phyloP scores from a whole-genome alignment of 1,140 invertebrate species.

The Drosophila cardini region DNA sequence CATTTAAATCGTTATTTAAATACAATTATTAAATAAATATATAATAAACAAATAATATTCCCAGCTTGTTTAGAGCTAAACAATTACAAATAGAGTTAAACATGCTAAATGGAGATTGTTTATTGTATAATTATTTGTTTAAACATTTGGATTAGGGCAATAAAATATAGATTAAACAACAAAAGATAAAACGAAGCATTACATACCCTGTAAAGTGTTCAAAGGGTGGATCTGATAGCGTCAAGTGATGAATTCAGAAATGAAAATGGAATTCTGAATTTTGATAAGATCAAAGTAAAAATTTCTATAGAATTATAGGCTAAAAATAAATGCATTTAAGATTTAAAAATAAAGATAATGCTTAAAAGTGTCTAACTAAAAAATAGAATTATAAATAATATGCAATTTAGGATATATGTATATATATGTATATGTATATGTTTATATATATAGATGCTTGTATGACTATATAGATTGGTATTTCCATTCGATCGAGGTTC shows the following conservation, averaged over 20 bases:
- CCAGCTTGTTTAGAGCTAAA: too few species aligned
- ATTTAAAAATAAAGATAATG: not conserved
- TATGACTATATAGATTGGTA: conserved; percentile 8
- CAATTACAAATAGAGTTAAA: too few species aligned
- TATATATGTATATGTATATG: not conserved
- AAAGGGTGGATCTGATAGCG: conserved; percentile 11
- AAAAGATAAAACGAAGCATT: not conserved
- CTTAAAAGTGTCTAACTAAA: too few species aligned
- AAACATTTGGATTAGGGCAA: too few species aligned
- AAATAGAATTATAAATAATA: not conserved
- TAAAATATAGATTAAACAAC: too few species aligned
- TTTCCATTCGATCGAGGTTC: conserved; percentile 1
- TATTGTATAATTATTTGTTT: too few species aligned
- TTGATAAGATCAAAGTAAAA: conserved; percentile 9
- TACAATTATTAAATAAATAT: conserved; percentile 1
- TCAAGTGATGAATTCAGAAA: conserved; percentile 4
- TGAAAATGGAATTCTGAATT: conserved; percentile 13
- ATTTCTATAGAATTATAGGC: not conserved
- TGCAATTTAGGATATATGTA: not conserved
- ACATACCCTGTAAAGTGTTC: conserved; percentile 1
- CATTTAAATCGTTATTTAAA: too few species aligned
- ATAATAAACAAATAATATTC: not conserved
- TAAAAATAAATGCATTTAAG: conserved; percentile 7
- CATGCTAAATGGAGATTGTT: too few species aligned
- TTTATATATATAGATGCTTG: not conserved